Percentiles rank a stretch among this genome's conserved stretches.
phyloP scores from a whole-genome alignment of 2,113 vertebrate species.

The Felis catus region F.catus_Fca126_mat1.0 CM031420.1:79876501-79877000 shows the following conservation, averaged over 20 bases:
- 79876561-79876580: not conserved
- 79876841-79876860: conserved; percentile 1
- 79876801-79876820: not conserved
- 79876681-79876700: not conserved
- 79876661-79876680: not conserved
- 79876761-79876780: not conserved
- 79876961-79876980: too few relatives aligned
- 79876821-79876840: conserved; percentile 20
- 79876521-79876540: not conserved
- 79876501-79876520: conserved; percentile 20
- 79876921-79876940: too few relatives aligned
- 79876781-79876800: not conserved
- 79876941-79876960: too few relatives aligned
- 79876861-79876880: not conserved
- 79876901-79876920: too few relatives aligned
- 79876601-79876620: conserved; percentile 6
- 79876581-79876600: conserved; percentile 30
- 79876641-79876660: not conserved
- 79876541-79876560: not conserved
- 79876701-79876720: not conserved
- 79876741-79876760: conserved; percentile 46
- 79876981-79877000: too few relatives aligned
- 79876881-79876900: too few relatives aligned
- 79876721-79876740: not conserved
- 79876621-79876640: conserved; percentile 11